A percentile compares a stretch with the other conserved stretches of the same genome.
Conservation (phyloP, 2,797 vertebrate species). For the Pipistrellus pipistrellus region DNA sequence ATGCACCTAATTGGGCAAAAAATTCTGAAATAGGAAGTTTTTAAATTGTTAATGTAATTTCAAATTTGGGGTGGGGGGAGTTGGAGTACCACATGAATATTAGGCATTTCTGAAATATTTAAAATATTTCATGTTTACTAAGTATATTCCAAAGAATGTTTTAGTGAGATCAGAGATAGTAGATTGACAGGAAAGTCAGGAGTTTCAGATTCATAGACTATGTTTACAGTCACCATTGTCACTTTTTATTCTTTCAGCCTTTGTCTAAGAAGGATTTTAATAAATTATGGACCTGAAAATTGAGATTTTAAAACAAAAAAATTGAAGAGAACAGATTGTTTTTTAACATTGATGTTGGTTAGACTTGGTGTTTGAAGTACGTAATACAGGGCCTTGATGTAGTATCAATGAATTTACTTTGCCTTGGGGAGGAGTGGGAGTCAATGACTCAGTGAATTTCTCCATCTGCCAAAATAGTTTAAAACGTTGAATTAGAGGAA, state of each 20-base stretch:
- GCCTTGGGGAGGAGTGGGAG: fast-evolving
- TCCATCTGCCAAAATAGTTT: not conserved
- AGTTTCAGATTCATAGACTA: not conserved
- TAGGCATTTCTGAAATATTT: not conserved
- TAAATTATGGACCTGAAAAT: not conserved
- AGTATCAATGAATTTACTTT: not conserved
- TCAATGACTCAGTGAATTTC: not conserved
- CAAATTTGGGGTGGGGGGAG: not conserved
- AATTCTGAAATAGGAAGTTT: not conserved
- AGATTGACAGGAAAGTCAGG: not conserved
- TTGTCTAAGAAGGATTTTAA: not conserved
- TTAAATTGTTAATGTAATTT: not conserved
- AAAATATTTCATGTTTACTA: not conserved
- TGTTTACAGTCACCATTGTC: not conserved
- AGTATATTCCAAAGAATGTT: not conserved
- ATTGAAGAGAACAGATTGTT: not conserved
- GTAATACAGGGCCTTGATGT: not conserved
- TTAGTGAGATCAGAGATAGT: not conserved
- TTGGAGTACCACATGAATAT: not conserved
- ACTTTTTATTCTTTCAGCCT: not conserved
- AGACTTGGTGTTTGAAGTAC: not conserved
- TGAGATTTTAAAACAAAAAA: not conserved
- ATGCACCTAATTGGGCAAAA: not conserved
- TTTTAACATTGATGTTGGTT: not conserved
- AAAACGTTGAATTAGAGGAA: conserved; percentile 3